phyloP scores from a whole-genome alignment of 2,888 invertebrate genomes.

The Cantharis rustica region DNA sequence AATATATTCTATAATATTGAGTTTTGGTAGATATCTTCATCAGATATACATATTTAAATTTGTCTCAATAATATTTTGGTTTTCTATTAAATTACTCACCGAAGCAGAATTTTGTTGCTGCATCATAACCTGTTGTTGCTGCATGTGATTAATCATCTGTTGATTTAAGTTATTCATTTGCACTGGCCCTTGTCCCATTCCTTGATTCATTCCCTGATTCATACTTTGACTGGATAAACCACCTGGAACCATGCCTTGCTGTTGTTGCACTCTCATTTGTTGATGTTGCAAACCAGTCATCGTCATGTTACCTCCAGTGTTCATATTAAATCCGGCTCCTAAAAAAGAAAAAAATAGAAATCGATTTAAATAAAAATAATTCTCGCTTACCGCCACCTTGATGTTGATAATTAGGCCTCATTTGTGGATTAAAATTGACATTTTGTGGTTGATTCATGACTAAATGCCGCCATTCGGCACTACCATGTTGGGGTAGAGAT shows the following conservation, averaged over 20 bases:
- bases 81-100: conserved; percentile 42
- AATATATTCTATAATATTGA: no score
- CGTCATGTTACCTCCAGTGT: conserved; percentile 54
- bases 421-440: conserved; percentile 56
- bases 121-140: conserved; percentile 59
- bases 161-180: conserved; percentile 57
- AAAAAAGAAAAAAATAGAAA: not conserved
- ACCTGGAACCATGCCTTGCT: conserved; percentile 52
- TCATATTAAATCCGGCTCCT: conserved; percentile 35
- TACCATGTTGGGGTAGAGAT: conserved; percentile 57
- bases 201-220: conserved; percentile 42
- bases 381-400: conserved; percentile 46
- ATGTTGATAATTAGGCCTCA: conserved; percentile 61
- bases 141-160: conserved; percentile 58
- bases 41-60: not conserved
- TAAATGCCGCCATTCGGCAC: conserved; percentile 66
- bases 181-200: conserved; percentile 49
- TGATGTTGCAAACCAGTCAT: conserved; percentile 59
- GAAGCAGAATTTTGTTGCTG: conserved; percentile 58
- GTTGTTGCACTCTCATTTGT: conserved; percentile 55
- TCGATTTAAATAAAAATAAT: not conserved
- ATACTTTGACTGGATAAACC: conserved; percentile 47
- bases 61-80: not conserved
- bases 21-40: not conserved
- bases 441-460: conserved; percentile 65